These are phyloP conservation scores for Polydrusus pterygomalis DNA, from an alignment of 2,888 invertebrate genomes.

Conservation along the genomic window DNA sequence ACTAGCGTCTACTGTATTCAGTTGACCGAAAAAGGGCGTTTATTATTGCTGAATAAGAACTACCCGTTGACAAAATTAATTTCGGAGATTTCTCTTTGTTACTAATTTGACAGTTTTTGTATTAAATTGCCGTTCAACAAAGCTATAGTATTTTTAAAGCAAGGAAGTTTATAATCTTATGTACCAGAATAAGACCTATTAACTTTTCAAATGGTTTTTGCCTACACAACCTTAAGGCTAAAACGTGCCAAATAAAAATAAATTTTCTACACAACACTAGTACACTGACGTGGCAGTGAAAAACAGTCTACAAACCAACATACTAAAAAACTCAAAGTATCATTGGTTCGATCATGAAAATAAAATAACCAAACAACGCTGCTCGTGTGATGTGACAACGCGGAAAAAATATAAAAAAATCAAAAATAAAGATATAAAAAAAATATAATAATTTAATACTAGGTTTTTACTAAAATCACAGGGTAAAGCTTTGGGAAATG, in stretches of 20 bases:
- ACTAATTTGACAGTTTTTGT: no score
- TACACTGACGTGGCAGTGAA: slow-evolving; percentile 58
- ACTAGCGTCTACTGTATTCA: no score
- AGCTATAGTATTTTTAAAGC: no score
- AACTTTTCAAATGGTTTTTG: slow-evolving; percentile 20
- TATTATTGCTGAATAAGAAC: no score
- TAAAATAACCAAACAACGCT: slow-evolving; percentile 72
- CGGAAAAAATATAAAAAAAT: slow-evolving; percentile 62
- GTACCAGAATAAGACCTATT: no score
- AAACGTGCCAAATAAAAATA: slow-evolving; percentile 18
- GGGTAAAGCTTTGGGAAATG: slow-evolving; percentile 29
- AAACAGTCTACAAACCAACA: slow-evolving; percentile 21
- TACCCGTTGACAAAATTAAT: no score
- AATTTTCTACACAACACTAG: slow-evolving; percentile 12
- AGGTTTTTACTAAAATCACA: slow-evolving; percentile 73
- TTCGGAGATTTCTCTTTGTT: no score
- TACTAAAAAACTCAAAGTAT: slow-evolving; percentile 50
- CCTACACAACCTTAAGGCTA: slow-evolving; percentile 17
- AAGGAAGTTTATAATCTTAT: no score
- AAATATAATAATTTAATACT: slow-evolving; percentile 17
- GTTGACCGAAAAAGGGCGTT: no score
- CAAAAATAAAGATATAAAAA: slow-evolving; percentile 44
- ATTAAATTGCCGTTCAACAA: no score
- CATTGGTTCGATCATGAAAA: slow-evolving; percentile 53
- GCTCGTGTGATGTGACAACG: slow-evolving; percentile 70